phyloP scores from a whole-genome alignment of 2,113 vertebrate genomes.

The Sceloporus tristichus region DNA sequence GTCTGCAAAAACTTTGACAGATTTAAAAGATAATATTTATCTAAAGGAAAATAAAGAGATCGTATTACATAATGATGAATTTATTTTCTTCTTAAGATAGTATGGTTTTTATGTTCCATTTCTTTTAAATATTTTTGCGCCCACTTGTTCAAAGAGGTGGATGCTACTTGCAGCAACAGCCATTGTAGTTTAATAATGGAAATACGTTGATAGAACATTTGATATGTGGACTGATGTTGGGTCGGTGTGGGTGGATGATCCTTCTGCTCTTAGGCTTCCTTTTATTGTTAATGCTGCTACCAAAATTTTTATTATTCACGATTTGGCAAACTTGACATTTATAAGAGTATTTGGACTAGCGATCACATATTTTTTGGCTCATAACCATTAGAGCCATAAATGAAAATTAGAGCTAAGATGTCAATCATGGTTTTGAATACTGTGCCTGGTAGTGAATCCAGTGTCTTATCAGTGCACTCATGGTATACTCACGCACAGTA shows the following conservation, averaged over 20 bases:
- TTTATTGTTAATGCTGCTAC: too few relatives aligned
- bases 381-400: too few relatives aligned
- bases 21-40: neutral
- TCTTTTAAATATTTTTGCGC: too few relatives aligned
- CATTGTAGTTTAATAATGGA: neutral
- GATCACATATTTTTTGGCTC: too few relatives aligned
- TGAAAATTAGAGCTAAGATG: too few relatives aligned
- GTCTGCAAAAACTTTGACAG: neutral
- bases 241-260: neutral
- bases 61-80: neutral
- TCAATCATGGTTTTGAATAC: neutral
- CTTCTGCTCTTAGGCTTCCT: neutral
- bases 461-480: neutral
- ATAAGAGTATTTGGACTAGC: too few relatives aligned
- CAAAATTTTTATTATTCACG: too few relatives aligned
- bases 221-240: too few relatives aligned
- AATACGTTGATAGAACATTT: neutral
- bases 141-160: neutral
- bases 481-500: neutral
- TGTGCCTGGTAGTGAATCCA: neutral
- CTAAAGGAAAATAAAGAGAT: slow-evolving; percentile 17
- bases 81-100: neutral
- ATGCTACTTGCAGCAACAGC: too few relatives aligned
- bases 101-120: too few relatives aligned
- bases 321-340: too few relatives aligned